These are phyloP conservation scores for Laticauda laticaudata DNA, from an alignment of 2,113 vertebrate species.

Conservation along the genomic window DNA sequence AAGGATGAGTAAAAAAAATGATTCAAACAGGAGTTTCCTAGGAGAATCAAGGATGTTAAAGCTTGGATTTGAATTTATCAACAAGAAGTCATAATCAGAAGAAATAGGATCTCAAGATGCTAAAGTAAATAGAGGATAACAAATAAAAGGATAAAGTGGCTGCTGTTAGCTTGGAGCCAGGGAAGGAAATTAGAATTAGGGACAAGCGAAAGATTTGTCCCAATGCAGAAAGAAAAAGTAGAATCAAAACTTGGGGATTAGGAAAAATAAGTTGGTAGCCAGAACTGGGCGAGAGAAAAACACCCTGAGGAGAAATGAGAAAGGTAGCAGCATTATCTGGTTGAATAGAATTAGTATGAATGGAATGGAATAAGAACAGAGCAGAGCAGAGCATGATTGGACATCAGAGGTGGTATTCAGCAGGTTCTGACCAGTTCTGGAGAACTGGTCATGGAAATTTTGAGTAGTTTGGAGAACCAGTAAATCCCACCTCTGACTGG, in stretches of 20 bases:
- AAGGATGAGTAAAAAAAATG: not conserved
- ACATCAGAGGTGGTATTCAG: too few relatives aligned
- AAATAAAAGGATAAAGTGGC: not conserved
- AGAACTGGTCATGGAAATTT: too few relatives aligned
- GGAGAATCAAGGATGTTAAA: not conserved
- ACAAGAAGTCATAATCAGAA: not conserved
- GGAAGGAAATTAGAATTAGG: not conserved
- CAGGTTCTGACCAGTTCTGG: too few relatives aligned
- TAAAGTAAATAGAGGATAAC: too few relatives aligned
- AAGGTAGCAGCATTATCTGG: not conserved
- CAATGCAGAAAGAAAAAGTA: not conserved
- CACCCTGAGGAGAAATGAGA: not conserved
- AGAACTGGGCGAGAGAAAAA: not conserved
- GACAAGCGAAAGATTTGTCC: not conserved
- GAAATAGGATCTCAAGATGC: not conserved
- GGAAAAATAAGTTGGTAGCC: not conserved
- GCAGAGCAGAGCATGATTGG: too few relatives aligned
- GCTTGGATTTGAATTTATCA: not conserved
- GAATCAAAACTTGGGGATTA: not conserved
- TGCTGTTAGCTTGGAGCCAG: not conserved
- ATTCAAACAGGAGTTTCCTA: not conserved
- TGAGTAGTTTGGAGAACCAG: too few relatives aligned
- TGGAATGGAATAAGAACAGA: too few relatives aligned
- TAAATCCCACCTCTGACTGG: too few relatives aligned
- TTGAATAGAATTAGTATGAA: not conserved